Conservation (phyloP, 2,113 vertebrate genomes). For the Salvelinus sp. region DNA sequence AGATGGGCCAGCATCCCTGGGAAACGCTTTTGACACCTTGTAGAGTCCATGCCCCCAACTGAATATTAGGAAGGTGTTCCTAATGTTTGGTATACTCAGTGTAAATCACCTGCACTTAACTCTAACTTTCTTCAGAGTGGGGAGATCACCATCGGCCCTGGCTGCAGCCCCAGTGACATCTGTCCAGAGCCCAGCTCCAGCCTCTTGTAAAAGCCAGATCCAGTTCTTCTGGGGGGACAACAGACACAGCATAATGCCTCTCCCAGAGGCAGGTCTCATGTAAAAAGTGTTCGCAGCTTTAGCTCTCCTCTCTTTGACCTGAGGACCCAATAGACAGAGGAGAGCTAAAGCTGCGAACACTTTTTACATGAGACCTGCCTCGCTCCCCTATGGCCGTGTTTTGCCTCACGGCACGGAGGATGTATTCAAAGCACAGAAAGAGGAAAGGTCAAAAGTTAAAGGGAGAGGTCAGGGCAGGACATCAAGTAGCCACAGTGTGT, state of each 20-base stretch:
- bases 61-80: not conserved
- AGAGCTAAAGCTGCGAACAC: not conserved
- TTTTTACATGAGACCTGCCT: not conserved
- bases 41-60: not conserved
- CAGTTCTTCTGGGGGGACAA: not conserved
- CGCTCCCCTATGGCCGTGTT: not conserved
- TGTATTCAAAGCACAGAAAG: too few relatives aligned
- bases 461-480: not conserved
- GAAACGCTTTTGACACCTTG: too few relatives aligned
- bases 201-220: conserved; percentile 2
- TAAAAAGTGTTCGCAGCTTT: too few relatives aligned
- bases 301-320: not conserved
- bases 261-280: too few relatives aligned
- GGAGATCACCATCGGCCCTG: not conserved
- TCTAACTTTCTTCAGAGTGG: too few relatives aligned
- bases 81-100: not conserved
- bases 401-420: not conserved
- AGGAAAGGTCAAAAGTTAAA: not conserved
- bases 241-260: too few relatives aligned
- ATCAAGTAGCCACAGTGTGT: not conserved
- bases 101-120: too few relatives aligned
- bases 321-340: too few relatives aligned
- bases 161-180: not conserved
- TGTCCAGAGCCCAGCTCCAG: conserved; percentile 2
- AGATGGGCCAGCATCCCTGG: too few relatives aligned